A percentile compares a stretch with the other conserved stretches of the same genome.
Conservation (phyloP, 2,797 vertebrate genomes). For the Poeciliopsis paucimaculata region DNA sequence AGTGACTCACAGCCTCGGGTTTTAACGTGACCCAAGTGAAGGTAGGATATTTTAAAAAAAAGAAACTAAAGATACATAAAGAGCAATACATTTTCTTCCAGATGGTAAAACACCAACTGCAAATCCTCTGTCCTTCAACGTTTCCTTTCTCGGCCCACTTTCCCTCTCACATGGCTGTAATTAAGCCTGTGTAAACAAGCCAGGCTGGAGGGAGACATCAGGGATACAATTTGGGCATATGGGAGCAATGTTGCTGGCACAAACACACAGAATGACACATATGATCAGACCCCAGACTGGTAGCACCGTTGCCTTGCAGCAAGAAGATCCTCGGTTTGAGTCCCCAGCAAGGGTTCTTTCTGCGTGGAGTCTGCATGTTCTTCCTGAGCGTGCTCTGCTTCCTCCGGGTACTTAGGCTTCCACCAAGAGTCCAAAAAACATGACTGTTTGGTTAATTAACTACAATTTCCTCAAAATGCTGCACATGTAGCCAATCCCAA, state of each 20-base stretch:
- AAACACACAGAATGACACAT: slow-evolving; percentile 44
- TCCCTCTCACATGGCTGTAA: slow-evolving; percentile 66
- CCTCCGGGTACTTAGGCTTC: not conserved
- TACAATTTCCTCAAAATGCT: too few relatives aligned
- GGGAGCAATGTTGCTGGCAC: slow-evolving; percentile 47
- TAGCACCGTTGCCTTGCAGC: not conserved
- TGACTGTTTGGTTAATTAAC: not conserved
- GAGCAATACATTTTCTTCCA: slow-evolving; percentile 43
- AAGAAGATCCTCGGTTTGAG: not conserved
- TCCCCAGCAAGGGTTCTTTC: not conserved
- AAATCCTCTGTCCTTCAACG: slow-evolving; percentile 1
- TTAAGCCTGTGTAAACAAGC: slow-evolving; percentile 68
- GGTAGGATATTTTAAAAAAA: not conserved
- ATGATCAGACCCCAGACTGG: slow-evolving; percentile 10
- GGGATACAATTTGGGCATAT: slow-evolving; percentile 55
- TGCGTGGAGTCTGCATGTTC: not conserved
- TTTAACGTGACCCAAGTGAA: slow-evolving; percentile 15
- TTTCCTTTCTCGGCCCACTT: slow-evolving; percentile 31
- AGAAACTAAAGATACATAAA: not conserved
- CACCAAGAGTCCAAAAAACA: not conserved
- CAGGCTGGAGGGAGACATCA: slow-evolving; percentile 59
- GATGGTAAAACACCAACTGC: slow-evolving; percentile 36
- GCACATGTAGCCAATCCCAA: too few relatives aligned
- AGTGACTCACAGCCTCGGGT: slow-evolving; percentile 26
- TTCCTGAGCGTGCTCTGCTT: not conserved